Evolutionary conservation across 1,140 invertebrate species (phyloP), one percentile per base, ranked within the genome.

Genomic region (Meloidogyne chitwoodi): DNA sequence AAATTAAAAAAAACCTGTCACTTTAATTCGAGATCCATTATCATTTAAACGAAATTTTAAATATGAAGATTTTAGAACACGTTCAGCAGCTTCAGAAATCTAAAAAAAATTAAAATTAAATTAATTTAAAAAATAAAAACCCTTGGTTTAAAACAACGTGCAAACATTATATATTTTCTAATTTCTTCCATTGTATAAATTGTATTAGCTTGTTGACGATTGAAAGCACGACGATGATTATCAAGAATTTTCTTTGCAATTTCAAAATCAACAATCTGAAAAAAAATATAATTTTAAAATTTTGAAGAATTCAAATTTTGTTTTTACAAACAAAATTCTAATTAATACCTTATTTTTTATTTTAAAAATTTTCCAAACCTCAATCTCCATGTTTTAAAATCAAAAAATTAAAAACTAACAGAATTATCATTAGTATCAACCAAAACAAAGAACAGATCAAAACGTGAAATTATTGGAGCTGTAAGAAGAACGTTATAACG

Each of bases 401-500:
- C 3, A 0, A n/a, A 19, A 19, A 38, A 14, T 27, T 26, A 31
- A 31, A 6, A 29, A 27, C 75, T 27, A 10, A 76, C 71, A 26
- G 41, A 64, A 31, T 73, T 73, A 38, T 78, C 67, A 41, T 78
- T 68, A 24, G 63, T 56, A 63, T 79, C 77, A 31, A 66, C 29
- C 0, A 99, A 89, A 82, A 99, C 94, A 88, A 99, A 99, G 89
- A 99, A 99, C 0, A 99, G 89, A 90, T 99, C 97, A 88, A 99
- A 99, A 85, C 97, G 90, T 0, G 96, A 99, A 95, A 99, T 98
- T 83, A 99, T 98, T 0, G 97, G 96, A 0, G 96, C 95, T 0
- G 93, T 92, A 12, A 99, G 88, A 2, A 92, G 90, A 0, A 99
- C 93, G 88, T 99, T 99, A 86, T 98, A 94, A 81, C 96, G 93